Evolutionary conservation across 1,140 invertebrate species (phyloP).

Genomic region (Ips nitidus): DNA sequence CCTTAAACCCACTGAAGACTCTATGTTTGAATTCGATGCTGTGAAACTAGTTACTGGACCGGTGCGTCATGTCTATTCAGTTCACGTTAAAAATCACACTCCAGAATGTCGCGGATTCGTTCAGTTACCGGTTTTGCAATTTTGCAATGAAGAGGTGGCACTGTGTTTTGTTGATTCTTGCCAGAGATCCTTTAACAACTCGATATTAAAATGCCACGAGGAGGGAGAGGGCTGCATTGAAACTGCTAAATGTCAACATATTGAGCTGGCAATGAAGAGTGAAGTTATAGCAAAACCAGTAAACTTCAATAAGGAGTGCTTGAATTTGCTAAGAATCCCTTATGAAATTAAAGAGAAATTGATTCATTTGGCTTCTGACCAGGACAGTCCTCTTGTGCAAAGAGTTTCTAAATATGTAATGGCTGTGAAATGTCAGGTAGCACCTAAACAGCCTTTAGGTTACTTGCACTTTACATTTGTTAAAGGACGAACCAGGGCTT

Average conservation of each 20-base stretch:
- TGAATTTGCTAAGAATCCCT: conserved; percentile 66
- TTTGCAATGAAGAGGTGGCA: conserved; percentile 58
- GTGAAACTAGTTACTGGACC: conserved; percentile 69
- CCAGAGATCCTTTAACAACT: conserved; percentile 59
- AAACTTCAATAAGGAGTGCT: conserved; percentile 64
- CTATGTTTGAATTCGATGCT: conserved; percentile 66
- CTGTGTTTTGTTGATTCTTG: conserved; percentile 71
- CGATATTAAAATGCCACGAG: conserved; percentile 61
- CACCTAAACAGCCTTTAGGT: conserved; percentile 70
- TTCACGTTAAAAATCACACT: conserved; percentile 63
- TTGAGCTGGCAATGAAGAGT: conserved; percentile 69
- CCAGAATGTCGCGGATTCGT: conserved; percentile 76
- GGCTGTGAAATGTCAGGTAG: conserved; percentile 74
- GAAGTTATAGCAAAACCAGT: conserved; percentile 61
- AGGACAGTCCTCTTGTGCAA: conserved; percentile 70
- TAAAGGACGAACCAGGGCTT: conserved; percentile 58
- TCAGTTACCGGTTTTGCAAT: conserved; percentile 63
- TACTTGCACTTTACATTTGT: conserved; percentile 75
- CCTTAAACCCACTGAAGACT: conserved; percentile 68
- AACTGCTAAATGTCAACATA: conserved; percentile 64
- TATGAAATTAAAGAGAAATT: conserved; percentile 70
- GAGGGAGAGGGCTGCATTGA: conserved; percentile 40
- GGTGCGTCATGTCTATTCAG: conserved; percentile 68
- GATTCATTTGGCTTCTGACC: conserved; percentile 64
- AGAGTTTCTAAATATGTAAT: conserved; percentile 76